Base-by-base conservation (phyloP, 1,140 invertebrate genomes). In the Paralvinella palmiformis region DNA sequence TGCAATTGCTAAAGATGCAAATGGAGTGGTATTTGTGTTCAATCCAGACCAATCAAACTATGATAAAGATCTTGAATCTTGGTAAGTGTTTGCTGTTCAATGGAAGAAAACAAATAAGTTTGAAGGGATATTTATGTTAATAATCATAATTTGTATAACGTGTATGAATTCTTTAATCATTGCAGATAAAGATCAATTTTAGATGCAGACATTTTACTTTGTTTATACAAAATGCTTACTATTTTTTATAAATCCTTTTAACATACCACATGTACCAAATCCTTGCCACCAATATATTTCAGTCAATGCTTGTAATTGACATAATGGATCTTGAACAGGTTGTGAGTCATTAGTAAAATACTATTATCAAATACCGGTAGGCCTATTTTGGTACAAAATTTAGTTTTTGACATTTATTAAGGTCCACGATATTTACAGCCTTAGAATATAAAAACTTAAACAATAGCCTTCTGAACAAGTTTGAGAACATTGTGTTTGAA, bases 1-100 rank as follows among this genome's bases (percentile, higher is more conserved):
- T 57, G 88, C 87, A 7, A 83, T 91, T 64, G 85, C 86, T 48
- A 82, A 84, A 73, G 86, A 88, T 72, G 80, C 85, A 2, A 84
- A 87, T 70, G 90, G 89, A 27, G 84, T 89, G n/a, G 84, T 91
- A 53, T 84, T 91, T 70, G 87, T 91, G 3, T 90, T 86, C 68
- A 88, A 86, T 70, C 83, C 85, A 22, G 83, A 84, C 56, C 80
- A 82, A 5, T 81, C 83, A 27, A 82, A 83, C 53, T 83, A 83
- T 66, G 74, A 85, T 35, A 84, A 85, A 73, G 85, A 89, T 71
- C 75, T 91, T 68, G 87, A 90, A 73, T 80, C 86, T 59, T 84
- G 89, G 83, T 84, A 72, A 68, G 72, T 55, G 15, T 55, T 20
- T 1, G 5, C 15, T 45, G 66, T 72, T n/a, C 20, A 41, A 37